Evolutionary conservation across 1,140 invertebrate genomes (phyloP), one percentile per base, ranked within the genome.

Genomic region (Holcopasites calliopsidis): DNA sequence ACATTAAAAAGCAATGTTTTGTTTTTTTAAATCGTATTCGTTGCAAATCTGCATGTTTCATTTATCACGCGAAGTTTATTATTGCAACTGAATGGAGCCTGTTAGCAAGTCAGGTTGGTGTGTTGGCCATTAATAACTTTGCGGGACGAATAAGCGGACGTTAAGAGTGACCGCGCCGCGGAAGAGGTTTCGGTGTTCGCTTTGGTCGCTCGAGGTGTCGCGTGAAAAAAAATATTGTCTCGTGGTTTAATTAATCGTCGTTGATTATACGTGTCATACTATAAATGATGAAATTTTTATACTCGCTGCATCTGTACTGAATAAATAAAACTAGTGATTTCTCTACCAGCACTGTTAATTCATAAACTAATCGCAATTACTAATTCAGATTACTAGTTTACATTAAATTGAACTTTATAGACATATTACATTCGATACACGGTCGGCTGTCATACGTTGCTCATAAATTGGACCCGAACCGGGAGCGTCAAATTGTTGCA

Each of bases 61-160:
- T 74, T 73, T 16, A 52, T 66, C 76, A 49, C 18, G 40, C 60
- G 42, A 8, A 23, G 26, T 52, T 66, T 74, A 68, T 78, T 78
- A 78, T 68, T 42, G 64, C 26, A 47, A 60, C 13, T 38, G 76
- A 66, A 66, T 54, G 68, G 66, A 72, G 40, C 50, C 54, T 49
- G 68, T 42, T 55, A 38, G 40, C 50, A 49, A 60, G 42, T 55
- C 68, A 55, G 31, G n/a, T 47, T 47, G 44, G 4, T 10, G 21
- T 44, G 47, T 35, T 50, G 69, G 26, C 60, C 69, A 73, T 77
- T 77, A 77, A 77, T 77, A 77, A 77, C 57, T 42, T 60, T 31
- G 31, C 68, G 18, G 69, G 69, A 77, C 75, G 75, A 77, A 77
- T 73, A 47, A 77, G 69, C 75, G 75, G 75, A 64, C 57, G 75